Percentiles rank a stretch among this genome's conserved stretches.
phyloP scores from a whole-genome alignment of 2,113 vertebrate genomes.

The Salvelinus namaycush region DNA sequence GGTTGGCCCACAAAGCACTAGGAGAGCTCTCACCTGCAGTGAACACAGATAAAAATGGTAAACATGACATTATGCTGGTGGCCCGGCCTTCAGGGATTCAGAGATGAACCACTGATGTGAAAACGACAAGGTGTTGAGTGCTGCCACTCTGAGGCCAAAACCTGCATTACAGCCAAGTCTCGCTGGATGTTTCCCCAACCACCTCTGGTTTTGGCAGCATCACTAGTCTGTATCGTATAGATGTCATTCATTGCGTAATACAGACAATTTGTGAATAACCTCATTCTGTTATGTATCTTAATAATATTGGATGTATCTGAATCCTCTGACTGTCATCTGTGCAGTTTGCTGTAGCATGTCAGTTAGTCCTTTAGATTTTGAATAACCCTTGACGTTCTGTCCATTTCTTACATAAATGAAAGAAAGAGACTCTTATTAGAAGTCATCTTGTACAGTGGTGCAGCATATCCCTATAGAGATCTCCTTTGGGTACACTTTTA shows the following conservation, averaged over 20 bases:
- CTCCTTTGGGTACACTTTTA: background rate
- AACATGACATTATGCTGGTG: background rate
- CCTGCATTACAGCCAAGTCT: background rate
- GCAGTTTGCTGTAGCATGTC: background rate
- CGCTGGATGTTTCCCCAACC: no score
- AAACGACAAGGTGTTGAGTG: background rate
- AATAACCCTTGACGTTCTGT: no score
- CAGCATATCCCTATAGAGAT: background rate
- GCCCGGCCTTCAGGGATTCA: background rate
- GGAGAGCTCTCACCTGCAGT: slow-evolving; percentile 31
- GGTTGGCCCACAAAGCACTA: slow-evolving; percentile 60
- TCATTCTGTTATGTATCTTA: no score
- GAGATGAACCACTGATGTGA: background rate
- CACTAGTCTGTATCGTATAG: no score
- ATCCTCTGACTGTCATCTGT: no score
- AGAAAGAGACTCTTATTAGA: background rate
- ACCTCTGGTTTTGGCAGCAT: no score
- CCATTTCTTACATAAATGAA: background rate
- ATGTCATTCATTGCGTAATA: no score
- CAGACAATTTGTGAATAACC: no score
- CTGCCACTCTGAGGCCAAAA: background rate
- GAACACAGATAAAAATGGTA: slow-evolving; percentile 13
- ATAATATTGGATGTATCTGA: no score
- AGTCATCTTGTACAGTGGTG: background rate
- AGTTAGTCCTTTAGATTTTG: background rate